A percentile compares a stretch with the other conserved stretches of the same genome.
phyloP scores from a whole-genome alignment of 2,797 vertebrate species.

The Gouania willdenowi region DNA sequence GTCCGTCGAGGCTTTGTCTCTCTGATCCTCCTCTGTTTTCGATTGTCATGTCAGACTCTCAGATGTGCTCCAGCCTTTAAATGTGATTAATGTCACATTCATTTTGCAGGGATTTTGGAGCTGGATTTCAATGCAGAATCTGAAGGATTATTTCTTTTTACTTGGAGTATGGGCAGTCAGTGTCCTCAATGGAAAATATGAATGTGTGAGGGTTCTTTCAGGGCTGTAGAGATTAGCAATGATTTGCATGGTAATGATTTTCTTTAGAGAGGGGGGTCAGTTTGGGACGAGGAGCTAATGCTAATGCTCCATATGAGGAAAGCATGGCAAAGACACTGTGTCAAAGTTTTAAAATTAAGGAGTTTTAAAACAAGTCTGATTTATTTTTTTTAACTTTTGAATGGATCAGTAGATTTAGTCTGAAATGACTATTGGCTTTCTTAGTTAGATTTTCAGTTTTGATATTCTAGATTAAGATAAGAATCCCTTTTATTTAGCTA shows the following conservation, averaged over 20 bases:
- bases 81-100: constrained; percentile 52
- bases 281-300: not conserved
- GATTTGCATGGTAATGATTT: not conserved
- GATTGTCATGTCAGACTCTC: constrained; percentile 35
- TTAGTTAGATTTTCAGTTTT: too few species aligned
- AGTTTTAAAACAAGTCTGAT: too few species aligned
- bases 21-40: constrained; percentile 25
- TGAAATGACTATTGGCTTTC: too few species aligned
- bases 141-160: constrained; percentile 15
- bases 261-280: not conserved
- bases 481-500: too few species aligned
- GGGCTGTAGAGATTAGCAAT: constrained; percentile 12
- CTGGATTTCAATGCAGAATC: constrained; percentile 12
- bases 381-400: too few species aligned
- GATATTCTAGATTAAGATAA: too few species aligned
- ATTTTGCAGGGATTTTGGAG: constrained; percentile 31
- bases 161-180: constrained; percentile 2
- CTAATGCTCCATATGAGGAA: not conserved
- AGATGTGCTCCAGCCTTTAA: constrained; percentile 36
- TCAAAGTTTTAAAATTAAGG: too few species aligned
- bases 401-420: too few species aligned
- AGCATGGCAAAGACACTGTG: too few species aligned
- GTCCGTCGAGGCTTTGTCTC: constrained; percentile 15
- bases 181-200: constrained; percentile 1
- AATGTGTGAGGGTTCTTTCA: not conserved